phyloP scores from a whole-genome alignment of 1,140 invertebrate species.

The Cotesia typhae region DNA sequence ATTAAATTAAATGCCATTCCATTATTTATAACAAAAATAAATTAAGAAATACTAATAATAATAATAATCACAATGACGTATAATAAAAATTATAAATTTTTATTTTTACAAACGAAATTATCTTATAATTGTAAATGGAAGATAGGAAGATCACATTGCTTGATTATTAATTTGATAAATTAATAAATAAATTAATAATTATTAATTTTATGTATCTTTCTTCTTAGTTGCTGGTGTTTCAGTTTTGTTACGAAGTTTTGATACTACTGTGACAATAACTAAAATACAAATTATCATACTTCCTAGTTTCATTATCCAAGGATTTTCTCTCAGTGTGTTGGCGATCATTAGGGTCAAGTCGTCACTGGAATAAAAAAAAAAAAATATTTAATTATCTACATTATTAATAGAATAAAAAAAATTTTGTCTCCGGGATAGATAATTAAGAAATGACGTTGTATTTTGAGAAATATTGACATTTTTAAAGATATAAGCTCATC shows the following conservation, averaged over 20 bases:
- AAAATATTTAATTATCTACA: neutral
- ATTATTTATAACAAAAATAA: too few species aligned
- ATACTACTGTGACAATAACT: conserved; percentile 67
- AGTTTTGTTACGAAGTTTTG: conserved; percentile 64
- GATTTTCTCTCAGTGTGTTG: conserved; percentile 72
- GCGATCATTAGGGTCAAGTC: conserved; percentile 74
- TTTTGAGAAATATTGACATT: too few species aligned
- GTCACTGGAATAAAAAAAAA: conserved; percentile 71
- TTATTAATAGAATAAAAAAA: too few species aligned
- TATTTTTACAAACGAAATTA: conserved; percentile 18
- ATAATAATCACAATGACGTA: conserved; percentile 3
- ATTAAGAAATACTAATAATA: too few species aligned
- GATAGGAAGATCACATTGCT: too few species aligned
- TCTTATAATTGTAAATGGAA: too few species aligned
- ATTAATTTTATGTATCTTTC: conserved; percentile 55
- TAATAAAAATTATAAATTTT: conserved; percentile 29
- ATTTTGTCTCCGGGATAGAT: too few species aligned
- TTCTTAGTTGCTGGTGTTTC: conserved; percentile 67
- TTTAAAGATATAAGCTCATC: too few species aligned
- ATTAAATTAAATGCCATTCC: too few species aligned
- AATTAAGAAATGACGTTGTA: too few species aligned
- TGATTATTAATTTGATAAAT: too few species aligned
- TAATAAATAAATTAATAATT: neutral
- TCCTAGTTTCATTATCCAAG: conserved; percentile 74
- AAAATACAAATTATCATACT: conserved; percentile 70